Percentiles rank a stretch among this genome's conserved stretches.
Evolutionary conservation across 1,140 invertebrate species (phyloP).

Genomic region (Ectropis grisescens): DNA sequence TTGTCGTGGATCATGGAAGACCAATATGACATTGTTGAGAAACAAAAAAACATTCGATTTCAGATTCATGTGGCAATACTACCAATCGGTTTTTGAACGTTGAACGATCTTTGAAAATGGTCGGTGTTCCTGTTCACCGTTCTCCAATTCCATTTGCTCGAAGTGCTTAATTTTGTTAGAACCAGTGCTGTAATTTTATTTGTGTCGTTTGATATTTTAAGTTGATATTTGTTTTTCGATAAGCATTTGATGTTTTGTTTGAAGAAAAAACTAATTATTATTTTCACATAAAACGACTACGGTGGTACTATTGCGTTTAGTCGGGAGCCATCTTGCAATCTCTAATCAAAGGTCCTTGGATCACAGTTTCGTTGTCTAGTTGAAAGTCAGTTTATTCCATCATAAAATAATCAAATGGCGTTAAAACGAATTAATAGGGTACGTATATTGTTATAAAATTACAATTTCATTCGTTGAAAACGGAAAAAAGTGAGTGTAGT

Average conservation of each 20-base stretch:
- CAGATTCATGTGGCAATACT: too few relatives aligned
- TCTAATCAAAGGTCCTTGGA: slow-evolving; percentile 76
- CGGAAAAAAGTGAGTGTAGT: slow-evolving; percentile 46
- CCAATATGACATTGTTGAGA: too few relatives aligned
- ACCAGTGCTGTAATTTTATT: slow-evolving; percentile 52
- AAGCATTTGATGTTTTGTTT: slow-evolving; percentile 45
- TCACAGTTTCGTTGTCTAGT: slow-evolving; percentile 75
- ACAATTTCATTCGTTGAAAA: slow-evolving; percentile 47
- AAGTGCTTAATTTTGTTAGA: slow-evolving; percentile 62
- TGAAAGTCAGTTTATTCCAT: slow-evolving; percentile 72
- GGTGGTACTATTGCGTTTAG: slow-evolving; percentile 74
- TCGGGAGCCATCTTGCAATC: slow-evolving; percentile 78
- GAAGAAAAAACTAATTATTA: slow-evolving; percentile 42
- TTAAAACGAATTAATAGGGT: slow-evolving; percentile 97
- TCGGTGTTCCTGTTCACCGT: slow-evolving; percentile 70
- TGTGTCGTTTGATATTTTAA: slow-evolving; percentile 61
- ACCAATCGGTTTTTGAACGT: too few relatives aligned
- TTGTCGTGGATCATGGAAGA: too few relatives aligned
- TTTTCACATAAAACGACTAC: slow-evolving; percentile 68
- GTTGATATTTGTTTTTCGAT: slow-evolving; percentile 63
- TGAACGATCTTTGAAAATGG: slow-evolving; percentile 61
- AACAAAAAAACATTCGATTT: too few relatives aligned
- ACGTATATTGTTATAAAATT: slow-evolving; percentile 70
- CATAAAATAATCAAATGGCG: slow-evolving; percentile 82
- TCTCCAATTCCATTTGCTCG: slow-evolving; percentile 62